Percentiles rank a stretch among this genome's conserved stretches.
These are phyloP conservation scores for Drosophila erecta DNA, from an alignment of 1,140 invertebrate species.

Conservation along the genomic window DNA sequence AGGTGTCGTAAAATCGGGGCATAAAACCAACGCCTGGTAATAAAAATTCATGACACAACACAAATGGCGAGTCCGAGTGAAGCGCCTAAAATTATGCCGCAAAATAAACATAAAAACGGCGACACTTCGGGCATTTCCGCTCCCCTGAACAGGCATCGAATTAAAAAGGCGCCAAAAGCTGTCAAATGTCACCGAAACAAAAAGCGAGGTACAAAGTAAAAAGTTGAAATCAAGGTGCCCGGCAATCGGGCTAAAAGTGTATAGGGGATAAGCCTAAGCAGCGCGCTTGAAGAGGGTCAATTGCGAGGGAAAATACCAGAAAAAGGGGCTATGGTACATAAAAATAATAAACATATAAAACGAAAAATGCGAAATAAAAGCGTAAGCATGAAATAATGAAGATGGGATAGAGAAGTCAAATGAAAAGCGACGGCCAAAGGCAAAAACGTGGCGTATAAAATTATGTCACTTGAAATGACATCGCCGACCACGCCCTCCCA, in stretches of 20 bases:
- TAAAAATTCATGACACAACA: constrained; percentile 71
- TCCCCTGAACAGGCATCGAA: constrained; percentile 51
- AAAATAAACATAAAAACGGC: constrained; percentile 63
- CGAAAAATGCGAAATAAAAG: constrained; percentile 51
- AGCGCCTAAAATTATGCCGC: constrained; percentile 61
- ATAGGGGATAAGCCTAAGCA: constrained; percentile 53
- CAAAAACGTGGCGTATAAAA: constrained; percentile 51
- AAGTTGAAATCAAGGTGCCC: constrained; percentile 54
- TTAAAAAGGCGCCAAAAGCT: constrained; percentile 76
- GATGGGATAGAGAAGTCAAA: constrained; percentile 20
- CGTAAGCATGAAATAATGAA: constrained; percentile 63
- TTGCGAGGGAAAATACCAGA: constrained; percentile 52
- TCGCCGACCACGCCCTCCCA: constrained; percentile 28
- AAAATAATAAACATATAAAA: constrained; percentile 45
- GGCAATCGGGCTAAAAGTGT: constrained; percentile 49
- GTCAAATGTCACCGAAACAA: constrained; percentile 68
- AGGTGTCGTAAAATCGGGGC: constrained; percentile 26
- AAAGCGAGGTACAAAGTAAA: constrained; percentile 36
- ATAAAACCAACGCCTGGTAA: constrained; percentile 56
- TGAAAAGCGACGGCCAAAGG: constrained; percentile 44
- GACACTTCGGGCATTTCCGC: constrained; percentile 36
- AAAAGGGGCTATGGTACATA: constrained; percentile 26
- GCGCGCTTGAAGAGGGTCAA: constrained; percentile 40
- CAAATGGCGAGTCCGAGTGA: constrained; percentile 36
- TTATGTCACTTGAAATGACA: constrained; percentile 61